A percentile compares a stretch with the other conserved stretches of the same genome.
These are phyloP conservation scores for Recurvirostra avosetta DNA, from an alignment of 2,113 vertebrate genomes.

Conservation along the genomic window DNA sequence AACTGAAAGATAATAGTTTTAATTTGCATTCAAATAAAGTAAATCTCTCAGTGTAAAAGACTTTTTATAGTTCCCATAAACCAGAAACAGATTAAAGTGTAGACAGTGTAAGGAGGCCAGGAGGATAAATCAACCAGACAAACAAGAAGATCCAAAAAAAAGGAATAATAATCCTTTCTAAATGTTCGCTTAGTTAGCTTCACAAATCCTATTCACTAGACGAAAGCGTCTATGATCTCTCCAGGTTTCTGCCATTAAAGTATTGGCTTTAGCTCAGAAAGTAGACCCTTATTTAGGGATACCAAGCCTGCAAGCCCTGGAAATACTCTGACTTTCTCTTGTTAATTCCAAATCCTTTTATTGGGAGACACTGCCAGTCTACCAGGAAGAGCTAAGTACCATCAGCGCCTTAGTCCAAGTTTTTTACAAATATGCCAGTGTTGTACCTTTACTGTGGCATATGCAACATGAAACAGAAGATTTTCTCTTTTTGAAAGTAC, in stretches of 20 bases:
- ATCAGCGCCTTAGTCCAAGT: background rate
- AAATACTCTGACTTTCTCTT: background rate
- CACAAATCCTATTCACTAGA: background rate
- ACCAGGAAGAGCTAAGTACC: background rate
- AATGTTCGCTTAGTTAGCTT: background rate
- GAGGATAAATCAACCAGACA: conserved; percentile 63
- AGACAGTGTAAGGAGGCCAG: conserved; percentile 42
- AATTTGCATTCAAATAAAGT: conserved; percentile 76
- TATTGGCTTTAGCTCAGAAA: background rate
- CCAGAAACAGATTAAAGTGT: conserved; percentile 68
- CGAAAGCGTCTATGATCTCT: background rate
- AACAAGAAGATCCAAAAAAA: conserved; percentile 40
- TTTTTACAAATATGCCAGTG: background rate
- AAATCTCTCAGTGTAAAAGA: conserved; percentile 66
- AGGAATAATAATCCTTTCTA: background rate
- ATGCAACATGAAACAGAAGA: background rate
- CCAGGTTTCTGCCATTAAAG: background rate
- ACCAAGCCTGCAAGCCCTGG: background rate
- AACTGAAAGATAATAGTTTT: conserved; percentile 73
- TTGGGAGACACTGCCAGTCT: background rate
- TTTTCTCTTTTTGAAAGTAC: background rate
- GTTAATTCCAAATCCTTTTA: background rate
- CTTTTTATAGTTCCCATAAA: conserved; percentile 73
- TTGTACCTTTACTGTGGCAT: background rate
- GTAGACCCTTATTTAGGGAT: background rate